Base-by-base conservation (phyloP, 1,140 invertebrate species). In the Zaprionus tsacasi region DNA sequence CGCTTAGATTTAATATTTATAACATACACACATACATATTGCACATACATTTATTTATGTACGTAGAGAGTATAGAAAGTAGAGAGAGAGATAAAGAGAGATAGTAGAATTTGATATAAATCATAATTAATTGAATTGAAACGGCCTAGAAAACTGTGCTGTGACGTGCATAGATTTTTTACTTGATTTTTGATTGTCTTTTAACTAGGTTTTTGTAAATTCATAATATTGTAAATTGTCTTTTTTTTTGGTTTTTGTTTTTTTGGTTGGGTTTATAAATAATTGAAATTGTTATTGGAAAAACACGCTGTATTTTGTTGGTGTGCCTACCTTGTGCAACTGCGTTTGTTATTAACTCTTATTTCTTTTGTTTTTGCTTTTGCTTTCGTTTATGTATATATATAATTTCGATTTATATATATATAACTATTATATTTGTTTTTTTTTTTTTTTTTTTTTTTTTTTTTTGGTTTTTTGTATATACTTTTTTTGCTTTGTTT, bases 301-400 rank as follows among this genome's bases (percentile, higher is more conserved):
- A 78, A 87, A 80, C 75, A 83, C 81, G 72, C 85, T 88, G 83
- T 88, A 89, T 79, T 89, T 81, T 89, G 85, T 89, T 83, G 80
- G 85, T 91, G 87, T 91, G 86, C 90, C 90, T 91, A 91, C 90
- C 90, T 91, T 91, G 90, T 91, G 90, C 90, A 91, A 91, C 90
- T 91, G 90, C 90, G 87, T 90, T 89, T 88, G 82, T 83, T 88
- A 80, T 88, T 78, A 83, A 88, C 85, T 88, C 75, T 81, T 82
- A 88, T 88, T 78, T 70, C 70, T 88, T 88, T 81, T 65, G 52
- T 75, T 86, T 76, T 45, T 60, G 61, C 35, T 63, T 57, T 63
- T 56, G 4, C 63, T 82, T 66, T 66, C 59, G 70, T 65, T 78
- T 76, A 57, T 76, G 55, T 82, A 72, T 82, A 79, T 86, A 82